A percentile compares a stretch with the other conserved stretches of the same genome.
These are phyloP conservation scores for Hypanus sabinus DNA, from an alignment of 2,113 vertebrate genomes.

Conservation along the genomic window DNA sequence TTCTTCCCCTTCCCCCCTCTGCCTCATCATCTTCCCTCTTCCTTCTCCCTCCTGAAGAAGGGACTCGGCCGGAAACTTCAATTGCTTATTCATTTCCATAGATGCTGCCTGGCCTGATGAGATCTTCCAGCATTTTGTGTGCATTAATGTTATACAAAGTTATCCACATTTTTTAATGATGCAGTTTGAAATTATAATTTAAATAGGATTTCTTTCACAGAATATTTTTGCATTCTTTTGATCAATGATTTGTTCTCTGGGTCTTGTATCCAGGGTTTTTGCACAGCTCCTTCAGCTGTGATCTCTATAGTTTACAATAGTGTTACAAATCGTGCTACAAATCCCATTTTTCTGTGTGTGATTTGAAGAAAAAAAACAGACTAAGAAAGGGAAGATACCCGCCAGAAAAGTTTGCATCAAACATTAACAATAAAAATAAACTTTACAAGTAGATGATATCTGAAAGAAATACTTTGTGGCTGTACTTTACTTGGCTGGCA, in stretches of 20 bases:
- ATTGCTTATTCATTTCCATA: no score
- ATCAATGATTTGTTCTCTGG: not conserved
- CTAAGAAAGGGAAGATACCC: not conserved
- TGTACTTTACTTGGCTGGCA: not conserved
- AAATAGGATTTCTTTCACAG: not conserved
- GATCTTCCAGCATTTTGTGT: no score
- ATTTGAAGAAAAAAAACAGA: not conserved
- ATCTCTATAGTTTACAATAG: not conserved
- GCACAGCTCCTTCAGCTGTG: not conserved
- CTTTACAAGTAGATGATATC: not conserved
- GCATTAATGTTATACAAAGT: no score
- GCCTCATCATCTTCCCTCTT: no score
- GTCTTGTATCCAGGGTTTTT: not conserved
- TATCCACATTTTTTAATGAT: not conserved
- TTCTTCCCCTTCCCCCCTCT: no score
- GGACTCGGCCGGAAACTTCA: no score
- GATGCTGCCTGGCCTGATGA: no score
- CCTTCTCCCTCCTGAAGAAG: no score
- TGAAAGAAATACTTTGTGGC: not conserved
- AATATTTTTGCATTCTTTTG: not conserved
- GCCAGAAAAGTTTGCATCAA: not conserved
- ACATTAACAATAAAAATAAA: not conserved
- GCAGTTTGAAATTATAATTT: not conserved
- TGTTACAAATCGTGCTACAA: not conserved
- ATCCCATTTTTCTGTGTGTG: not conserved